Base-by-base conservation (phyloP, 2,113 vertebrate species). In the Sphyrna mokarran region DNA sequence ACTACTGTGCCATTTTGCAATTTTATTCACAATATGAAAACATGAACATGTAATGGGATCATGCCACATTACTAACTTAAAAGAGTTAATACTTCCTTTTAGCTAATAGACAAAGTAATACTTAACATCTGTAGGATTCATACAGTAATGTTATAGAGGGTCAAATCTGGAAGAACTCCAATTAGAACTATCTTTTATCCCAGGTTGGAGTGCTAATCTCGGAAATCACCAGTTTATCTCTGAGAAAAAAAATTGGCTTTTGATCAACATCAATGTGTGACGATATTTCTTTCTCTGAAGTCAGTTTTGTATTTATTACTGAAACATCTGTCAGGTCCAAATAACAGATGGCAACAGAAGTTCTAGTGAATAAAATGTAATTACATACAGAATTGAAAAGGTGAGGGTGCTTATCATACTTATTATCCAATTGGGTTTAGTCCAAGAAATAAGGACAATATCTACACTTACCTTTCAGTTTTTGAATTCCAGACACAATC, bases 341-440 rank as follows among this genome's bases (percentile, higher is more conserved):
- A 68, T 20, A 40, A 37, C 89, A 93, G 89, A 66, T 93, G 89
- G 89, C 61, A 66, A 66, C n/a, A 33, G 89, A n/a, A 93, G 89
- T 68, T 93, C 14, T 6, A 37, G 33, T 8, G 61, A 66, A 66
- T 93, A 93, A 93, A 66, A 93, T 93, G 18, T 93, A 93, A 93
- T 93, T 93, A 93, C 37, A 18, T 37, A 37, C 5, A 8, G 61
- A 93, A 66, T 93, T 93, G 61, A 16, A 66, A 61, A 68, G 89
- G 89, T 93, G 61, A 93, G 89, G 89, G 61, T 66, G 89, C 37
- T 93, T 66, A 66, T 93, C 66, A n/a, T 68, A 20, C 89, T 20
- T 18, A 37, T 93, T 66, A 93, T 68, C 10, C 33, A 66, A 61
- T 16, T 89, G 86, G 86, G 29, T 89, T 33, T 68, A 68, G 7